Evolutionary conservation across 2,113 vertebrate species (phyloP).

Genomic region (Lates calcarifer): DNA sequence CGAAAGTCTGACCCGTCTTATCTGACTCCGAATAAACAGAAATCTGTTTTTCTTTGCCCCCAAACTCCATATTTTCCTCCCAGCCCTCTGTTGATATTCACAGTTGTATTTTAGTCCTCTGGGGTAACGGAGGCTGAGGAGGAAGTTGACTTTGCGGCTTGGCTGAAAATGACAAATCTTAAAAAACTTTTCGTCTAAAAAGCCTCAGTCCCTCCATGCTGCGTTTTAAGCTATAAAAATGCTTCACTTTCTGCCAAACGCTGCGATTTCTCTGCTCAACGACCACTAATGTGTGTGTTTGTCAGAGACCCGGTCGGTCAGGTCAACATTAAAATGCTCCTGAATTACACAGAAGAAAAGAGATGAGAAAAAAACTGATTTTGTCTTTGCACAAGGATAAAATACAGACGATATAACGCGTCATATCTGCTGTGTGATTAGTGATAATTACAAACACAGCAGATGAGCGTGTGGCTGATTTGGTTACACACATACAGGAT

Average conservation of each 20-base stretch:
- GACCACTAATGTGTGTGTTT: constrained; percentile 35
- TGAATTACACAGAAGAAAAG: constrained; percentile 21
- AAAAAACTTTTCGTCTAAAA: constrained; percentile 5
- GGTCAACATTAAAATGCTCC: constrained; percentile 27
- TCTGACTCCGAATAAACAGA: background rate
- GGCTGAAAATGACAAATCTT: constrained; percentile 27
- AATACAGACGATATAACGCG: too few relatives aligned
- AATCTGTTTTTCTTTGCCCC: background rate
- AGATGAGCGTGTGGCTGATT: too few relatives aligned
- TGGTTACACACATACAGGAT: too few relatives aligned
- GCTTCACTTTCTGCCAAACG: constrained; percentile 39
- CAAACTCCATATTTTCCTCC: background rate
- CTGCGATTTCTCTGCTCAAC: constrained; percentile 12
- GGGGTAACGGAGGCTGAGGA: background rate
- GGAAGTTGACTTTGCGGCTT: constrained; percentile 10
- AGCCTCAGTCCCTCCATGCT: background rate
- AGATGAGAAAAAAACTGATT: too few relatives aligned
- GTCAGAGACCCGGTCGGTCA: background rate
- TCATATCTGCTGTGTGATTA: too few relatives aligned
- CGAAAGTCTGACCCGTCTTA: too few relatives aligned
- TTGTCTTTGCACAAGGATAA: too few relatives aligned
- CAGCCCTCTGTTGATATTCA: background rate
- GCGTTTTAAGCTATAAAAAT: constrained; percentile 39
- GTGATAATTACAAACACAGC: too few relatives aligned
- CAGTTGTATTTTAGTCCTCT: constrained; percentile 25